Percentiles rank a stretch among this genome's conserved stretches.
phyloP scores from a whole-genome alignment of 1,140 invertebrate genomes.

The Bilobella aurantiaca region DNA sequence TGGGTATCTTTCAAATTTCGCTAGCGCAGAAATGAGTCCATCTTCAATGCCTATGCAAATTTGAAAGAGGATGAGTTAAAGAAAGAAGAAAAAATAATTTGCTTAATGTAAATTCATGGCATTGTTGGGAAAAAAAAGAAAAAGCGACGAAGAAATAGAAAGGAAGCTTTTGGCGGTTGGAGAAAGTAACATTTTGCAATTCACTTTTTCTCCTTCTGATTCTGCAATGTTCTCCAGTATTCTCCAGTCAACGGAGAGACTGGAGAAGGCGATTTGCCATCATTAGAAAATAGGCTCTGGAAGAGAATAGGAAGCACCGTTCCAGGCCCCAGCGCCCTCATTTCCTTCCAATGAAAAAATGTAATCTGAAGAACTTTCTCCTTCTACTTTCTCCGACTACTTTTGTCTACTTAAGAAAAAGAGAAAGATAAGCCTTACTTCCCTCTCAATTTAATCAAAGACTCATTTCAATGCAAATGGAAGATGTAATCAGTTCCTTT shows the following conservation, averaged over 20 bases:
- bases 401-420: too few relatives aligned
- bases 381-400: too few relatives aligned
- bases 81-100: conserved; percentile 6
- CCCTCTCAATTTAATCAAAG: conserved; percentile 6
- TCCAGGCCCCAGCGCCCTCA: too few relatives aligned
- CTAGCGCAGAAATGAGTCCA: not conserved
- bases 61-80: conserved; percentile 1
- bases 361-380: not conserved
- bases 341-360: not conserved
- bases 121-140: too few relatives aligned
- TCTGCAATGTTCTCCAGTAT: too few relatives aligned
- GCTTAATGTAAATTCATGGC: conserved; percentile 5
- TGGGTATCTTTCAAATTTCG: not conserved
- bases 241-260: too few relatives aligned
- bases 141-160: too few relatives aligned
- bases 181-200: too few relatives aligned
- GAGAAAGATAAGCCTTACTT: not conserved
- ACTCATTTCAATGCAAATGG: conserved; percentile 8
- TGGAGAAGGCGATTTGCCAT: not conserved
- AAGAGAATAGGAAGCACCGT: not conserved
- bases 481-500: not conserved
- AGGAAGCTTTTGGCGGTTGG: too few relatives aligned
- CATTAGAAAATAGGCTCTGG: not conserved
- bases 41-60: conserved; percentile 3
- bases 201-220: too few relatives aligned